phyloP scores from a whole-genome alignment of 1,140 invertebrate genomes.

The Semibalanus balanoides region DNA sequence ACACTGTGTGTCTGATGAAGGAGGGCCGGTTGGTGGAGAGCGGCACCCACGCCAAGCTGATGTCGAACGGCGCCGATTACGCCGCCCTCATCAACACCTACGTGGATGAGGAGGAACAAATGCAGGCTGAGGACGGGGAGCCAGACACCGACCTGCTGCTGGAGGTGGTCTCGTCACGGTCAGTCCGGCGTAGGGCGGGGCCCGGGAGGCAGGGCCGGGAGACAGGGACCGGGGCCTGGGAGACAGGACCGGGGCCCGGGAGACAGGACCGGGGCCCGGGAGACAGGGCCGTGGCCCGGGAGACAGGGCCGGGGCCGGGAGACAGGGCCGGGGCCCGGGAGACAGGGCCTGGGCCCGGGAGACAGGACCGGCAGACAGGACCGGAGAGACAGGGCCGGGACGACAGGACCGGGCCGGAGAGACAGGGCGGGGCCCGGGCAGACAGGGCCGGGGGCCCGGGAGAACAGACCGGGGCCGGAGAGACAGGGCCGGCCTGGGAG shows the following conservation, averaged over 20 bases:
- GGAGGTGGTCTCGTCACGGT: neutral
- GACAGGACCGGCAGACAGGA: too few relatives aligned
- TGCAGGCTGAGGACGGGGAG: conserved; percentile 20
- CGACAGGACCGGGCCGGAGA: too few relatives aligned
- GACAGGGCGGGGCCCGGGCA: too few relatives aligned
- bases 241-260: neutral
- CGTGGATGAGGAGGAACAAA: conserved; percentile 24
- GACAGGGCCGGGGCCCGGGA: too few relatives aligned
- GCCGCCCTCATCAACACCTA: conserved; percentile 31
- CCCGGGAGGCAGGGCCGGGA: conserved; percentile 4
- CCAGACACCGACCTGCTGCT: conserved; percentile 23
- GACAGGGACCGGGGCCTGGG: conserved; percentile 5
- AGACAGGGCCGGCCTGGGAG: too few relatives aligned
- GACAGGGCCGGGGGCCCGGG: too few relatives aligned
- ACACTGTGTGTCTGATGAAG: conserved; percentile 35
- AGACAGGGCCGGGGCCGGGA: too few relatives aligned
- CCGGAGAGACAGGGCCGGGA: too few relatives aligned
- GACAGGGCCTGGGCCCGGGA: too few relatives aligned
- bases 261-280: too few relatives aligned
- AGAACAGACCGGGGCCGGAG: too few relatives aligned
- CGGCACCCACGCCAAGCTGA: conserved; percentile 31
- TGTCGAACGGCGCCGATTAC: conserved; percentile 30
- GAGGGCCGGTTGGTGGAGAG: conserved; percentile 32
- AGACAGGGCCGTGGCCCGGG: too few relatives aligned
- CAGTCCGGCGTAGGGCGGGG: conserved; percentile 2